Conservation (phyloP, 2,113 vertebrate species). For the Lasiurus borealis region DNA sequence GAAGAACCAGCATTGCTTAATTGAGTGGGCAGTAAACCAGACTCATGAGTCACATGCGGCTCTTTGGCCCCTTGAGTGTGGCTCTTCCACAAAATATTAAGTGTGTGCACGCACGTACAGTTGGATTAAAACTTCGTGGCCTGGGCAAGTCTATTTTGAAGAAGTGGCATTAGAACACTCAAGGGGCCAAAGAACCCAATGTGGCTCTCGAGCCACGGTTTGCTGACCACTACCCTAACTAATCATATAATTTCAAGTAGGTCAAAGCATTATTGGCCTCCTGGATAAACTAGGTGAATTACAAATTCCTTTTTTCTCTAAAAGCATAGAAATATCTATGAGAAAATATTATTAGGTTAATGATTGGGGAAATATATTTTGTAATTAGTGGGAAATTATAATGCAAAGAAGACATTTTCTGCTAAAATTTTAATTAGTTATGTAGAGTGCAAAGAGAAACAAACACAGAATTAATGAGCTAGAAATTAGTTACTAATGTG, state of each 20-base stretch:
- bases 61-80: no score
- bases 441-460: not conserved
- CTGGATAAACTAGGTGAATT: not conserved
- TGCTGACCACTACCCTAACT: not conserved
- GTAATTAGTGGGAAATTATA: slow-evolving; percentile 16
- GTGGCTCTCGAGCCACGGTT: no score
- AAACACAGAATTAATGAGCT: not conserved
- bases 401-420: not conserved
- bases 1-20: not conserved
- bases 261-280: not conserved
- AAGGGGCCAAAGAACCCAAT: no score
- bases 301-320: not conserved
- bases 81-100: no score
- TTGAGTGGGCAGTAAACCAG: no score
- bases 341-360: not conserved
- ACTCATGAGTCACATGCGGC: no score
- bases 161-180: no score
- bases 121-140: no score
- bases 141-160: no score
- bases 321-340: not conserved
- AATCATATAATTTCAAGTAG: not conserved
- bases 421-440: slow-evolving; percentile 14
- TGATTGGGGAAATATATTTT: not conserved
- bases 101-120: no score
- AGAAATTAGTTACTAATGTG: not conserved